Base-by-base conservation (phyloP, 2,888 invertebrate genomes). In the Dolichopus griseipennis region DNA sequence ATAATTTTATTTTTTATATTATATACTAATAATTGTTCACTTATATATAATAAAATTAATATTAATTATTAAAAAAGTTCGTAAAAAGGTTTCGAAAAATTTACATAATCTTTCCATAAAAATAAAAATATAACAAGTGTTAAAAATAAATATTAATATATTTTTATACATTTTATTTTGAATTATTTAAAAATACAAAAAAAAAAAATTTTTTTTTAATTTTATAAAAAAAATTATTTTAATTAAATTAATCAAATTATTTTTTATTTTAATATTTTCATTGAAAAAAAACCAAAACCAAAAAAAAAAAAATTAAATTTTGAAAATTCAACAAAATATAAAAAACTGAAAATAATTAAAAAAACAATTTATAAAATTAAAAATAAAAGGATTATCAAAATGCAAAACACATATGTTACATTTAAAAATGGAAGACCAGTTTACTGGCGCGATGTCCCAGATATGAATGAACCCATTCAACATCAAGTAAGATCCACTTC, bases 401-500 rank as follows among this genome's bases (percentile, higher is more conserved):
- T 65, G 41, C 41, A 65, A 65, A 66, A 66, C 27, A 71, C 73
- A 69, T 81, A 81, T 75, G 78, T 81, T 73, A 79, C 79, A 75
- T 81, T 81, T 75, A 81, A 81, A 79, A 81, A 81, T 70, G 80
- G 80, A 75, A 77, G 79, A 69, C 81, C 80, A 71, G 78, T 79
- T 75, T 81, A 80, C 76, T 80, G 79, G 76, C 78, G 79, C 77
- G 81, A 80, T 74, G 75, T 64, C 65, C 71, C 74, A 66, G 81
- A 80, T 75, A 75, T 80, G 75, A 80, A 80, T 74, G 81, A 81
- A 75, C 77, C 78, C 74, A 80, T 81, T 76, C 80, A 81, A 75
- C 80, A 82, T 75, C 81, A 81, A 81, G 81, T 81, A 81, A 81
- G 81, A 72, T 8, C 8, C 12, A 37, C 9, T 9, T 37, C 37